Base-by-base conservation (phyloP, 2,888 invertebrate species). In the Troilus luridus region DNA sequence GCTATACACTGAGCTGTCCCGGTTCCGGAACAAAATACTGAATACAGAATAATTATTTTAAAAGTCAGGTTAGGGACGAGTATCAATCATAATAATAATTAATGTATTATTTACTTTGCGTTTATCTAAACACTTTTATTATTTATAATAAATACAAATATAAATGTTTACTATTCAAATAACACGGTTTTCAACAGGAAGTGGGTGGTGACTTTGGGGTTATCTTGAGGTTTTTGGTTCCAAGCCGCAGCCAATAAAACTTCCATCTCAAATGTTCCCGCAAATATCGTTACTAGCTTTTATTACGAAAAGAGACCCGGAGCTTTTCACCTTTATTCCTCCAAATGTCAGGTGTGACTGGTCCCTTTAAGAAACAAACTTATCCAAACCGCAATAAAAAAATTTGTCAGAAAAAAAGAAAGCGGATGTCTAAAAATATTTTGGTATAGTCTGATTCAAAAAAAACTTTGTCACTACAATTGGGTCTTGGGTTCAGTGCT, bases 151-250 rank as follows among this genome's bases (percentile, higher is more conserved):
- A 8, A 21, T 17, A 64, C 21, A 21, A 64, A 21, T 64, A 64
- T 14, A 77, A 17, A 77, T 77, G 19, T 27, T 6, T 19, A 77
- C 72, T 41, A 41, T 27, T 85, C 56, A 85, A 85, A 85, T 85
- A 85, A 85, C 85, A 85, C 85, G 85, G 56, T 85, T 85, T 85
- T 58, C 85, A 56, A 85, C 85, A 85, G 85, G 85, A 85, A 85
- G 85, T 85, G 85, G 85, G 54, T 85, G 54, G 56, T 54, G 56
- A 85, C 85, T 85, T 85, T 85, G 85, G 85, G 85, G 85, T 85
- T 85, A 85, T 85, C 56, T 58, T 85, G 85, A 12, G 85, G 56
- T 54, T 58, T 54, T 58, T 56, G n/a, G 56, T n/a, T n/a, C 14
- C 85, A 85, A 85, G 85, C 85, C 85, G n/a, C 85, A 85, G 85